phyloP scores from a whole-genome alignment of 2,797 vertebrate species.

The Fistularia tabacaria region DNA sequence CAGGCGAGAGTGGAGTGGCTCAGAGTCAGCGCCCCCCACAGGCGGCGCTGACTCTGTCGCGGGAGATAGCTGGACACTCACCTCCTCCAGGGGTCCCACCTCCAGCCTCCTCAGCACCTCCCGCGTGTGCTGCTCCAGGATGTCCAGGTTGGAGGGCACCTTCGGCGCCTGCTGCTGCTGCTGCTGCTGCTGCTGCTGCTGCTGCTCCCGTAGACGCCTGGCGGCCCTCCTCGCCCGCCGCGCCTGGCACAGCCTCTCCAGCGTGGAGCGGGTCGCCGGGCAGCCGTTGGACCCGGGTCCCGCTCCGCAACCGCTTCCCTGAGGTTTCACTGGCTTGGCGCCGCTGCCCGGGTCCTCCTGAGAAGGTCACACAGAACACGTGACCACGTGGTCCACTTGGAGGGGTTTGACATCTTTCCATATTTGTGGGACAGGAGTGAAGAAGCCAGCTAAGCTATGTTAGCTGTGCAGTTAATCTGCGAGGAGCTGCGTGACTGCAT shows the following conservation, averaged over 20 bases:
- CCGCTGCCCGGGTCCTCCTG: slow-evolving; percentile 83
- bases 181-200: slow-evolving; percentile 69
- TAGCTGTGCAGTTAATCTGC: too few relatives aligned
- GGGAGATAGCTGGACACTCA: slow-evolving; percentile 49
- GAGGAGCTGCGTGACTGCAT: too few relatives aligned
- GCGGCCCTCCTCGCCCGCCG: slow-evolving; percentile 80
- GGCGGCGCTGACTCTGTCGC: neutral
- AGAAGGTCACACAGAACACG: neutral
- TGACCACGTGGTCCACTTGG: neutral
- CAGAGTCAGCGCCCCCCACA: neutral
- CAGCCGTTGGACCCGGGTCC: slow-evolving; percentile 62
- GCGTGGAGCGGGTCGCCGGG: slow-evolving; percentile 80
- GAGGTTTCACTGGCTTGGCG: slow-evolving; percentile 89
- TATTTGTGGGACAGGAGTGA: neutral
- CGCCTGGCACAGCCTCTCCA: slow-evolving; percentile 83
- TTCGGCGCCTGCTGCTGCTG: slow-evolving; percentile 73
- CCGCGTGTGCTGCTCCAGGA: slow-evolving; percentile 91
- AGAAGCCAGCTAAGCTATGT: neutral
- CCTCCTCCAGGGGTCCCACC: slow-evolving; percentile 90
- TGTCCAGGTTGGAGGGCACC: slow-evolving; percentile 89
- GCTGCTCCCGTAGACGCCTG: slow-evolving; percentile 85
- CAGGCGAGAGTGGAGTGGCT: neutral
- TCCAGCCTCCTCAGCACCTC: slow-evolving; percentile 93
- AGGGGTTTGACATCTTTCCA: neutral
- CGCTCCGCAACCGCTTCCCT: slow-evolving; percentile 78